Base-by-base conservation (phyloP, 2,888 invertebrate genomes). In the Rhimphoctona megacephalus region DNA sequence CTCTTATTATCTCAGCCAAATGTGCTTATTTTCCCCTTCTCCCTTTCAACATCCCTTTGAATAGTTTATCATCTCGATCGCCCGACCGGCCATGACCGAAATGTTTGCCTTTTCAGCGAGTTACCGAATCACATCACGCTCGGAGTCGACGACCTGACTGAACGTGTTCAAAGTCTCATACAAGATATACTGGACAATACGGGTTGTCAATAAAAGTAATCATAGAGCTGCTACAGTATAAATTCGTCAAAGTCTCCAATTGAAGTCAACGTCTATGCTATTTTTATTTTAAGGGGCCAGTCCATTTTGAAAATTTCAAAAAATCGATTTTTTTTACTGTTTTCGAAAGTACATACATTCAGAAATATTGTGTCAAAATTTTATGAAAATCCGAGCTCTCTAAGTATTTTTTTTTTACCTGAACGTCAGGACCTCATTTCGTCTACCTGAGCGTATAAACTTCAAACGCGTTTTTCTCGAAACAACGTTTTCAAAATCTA, bases 31-130 rank as follows among this genome's bases (percentile, higher is more conserved):
- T 54, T 46, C 25, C 39, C 33, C 30, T 61, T 69, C 52, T 19
- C 69, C 46, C 69, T 76, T 54, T 61, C 46, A 67, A 57, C 19
- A 9, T 8, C 17, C 66, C 36, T 19, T 25, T 70, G 76, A 77
- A 77, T 82, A 70, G 82, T 82, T 82, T 70, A 43, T 81, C 61
- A 77, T 61, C 67, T 43, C 22, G 0, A 8, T 25, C 36, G 49
- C 33, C 8, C 52, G 57, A 49, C 30, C 57, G 76, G 25, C 43
- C 67, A 46, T 39, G 74, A 67, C 77, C 36, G 66, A 78, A 69
- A 67, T 33, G 54, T 81, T 81, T 57, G 43, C 30, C 74, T 46
- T 43, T 39, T 39, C 39, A 74, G 33, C 30, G 43, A 67, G 67
- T 74, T 74, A 67, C 22, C 52, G 25, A 43, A 79, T 69, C 52